A percentile compares a stretch with the other conserved stretches of the same genome.
Evolutionary conservation across 2,888 invertebrate species (phyloP).

Genomic region (Leucophenga maculata): DNA sequence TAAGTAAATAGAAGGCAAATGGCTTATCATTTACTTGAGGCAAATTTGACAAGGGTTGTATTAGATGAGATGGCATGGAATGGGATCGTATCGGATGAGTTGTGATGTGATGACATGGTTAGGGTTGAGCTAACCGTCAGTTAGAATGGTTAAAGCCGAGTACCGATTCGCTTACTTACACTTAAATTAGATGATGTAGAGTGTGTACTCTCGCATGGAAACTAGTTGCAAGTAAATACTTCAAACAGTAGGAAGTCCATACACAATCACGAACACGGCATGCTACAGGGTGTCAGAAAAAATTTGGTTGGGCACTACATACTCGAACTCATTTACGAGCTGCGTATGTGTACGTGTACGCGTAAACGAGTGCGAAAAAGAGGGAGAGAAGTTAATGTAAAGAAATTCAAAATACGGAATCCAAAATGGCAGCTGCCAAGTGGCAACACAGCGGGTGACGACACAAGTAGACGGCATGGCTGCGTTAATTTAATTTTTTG

Average conservation of each 20-base stretch:
- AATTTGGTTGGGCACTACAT: neutral
- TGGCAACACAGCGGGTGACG: slow-evolving; percentile 2
- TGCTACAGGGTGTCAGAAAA: too few relatives aligned
- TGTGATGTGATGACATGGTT: neutral
- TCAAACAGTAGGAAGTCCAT: neutral
- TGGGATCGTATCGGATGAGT: too few relatives aligned
- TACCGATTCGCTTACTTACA: neutral
- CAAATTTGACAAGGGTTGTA: slow-evolving; percentile 17
- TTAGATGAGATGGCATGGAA: too few relatives aligned
- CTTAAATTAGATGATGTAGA: neutral
- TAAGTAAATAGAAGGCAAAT: neutral
- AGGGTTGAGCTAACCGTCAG: neutral
- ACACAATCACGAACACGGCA: too few relatives aligned
- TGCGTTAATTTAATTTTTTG: slow-evolving; percentile 7
- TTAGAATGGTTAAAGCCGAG: too few relatives aligned
- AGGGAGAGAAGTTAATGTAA: slow-evolving; percentile 14
- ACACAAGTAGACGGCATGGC: neutral
- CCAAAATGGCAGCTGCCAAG: slow-evolving; percentile 24
- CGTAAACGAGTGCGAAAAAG: neutral
- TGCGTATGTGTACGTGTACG: neutral
- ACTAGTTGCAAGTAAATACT: neutral
- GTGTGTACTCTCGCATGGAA: neutral
- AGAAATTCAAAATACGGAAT: neutral
- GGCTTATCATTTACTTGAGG: slow-evolving; percentile 14
- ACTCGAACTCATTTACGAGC: neutral